Evolutionary conservation across 1,140 invertebrate genomes (phyloP).

Genomic region (Drosophila biarmipes): DNA sequence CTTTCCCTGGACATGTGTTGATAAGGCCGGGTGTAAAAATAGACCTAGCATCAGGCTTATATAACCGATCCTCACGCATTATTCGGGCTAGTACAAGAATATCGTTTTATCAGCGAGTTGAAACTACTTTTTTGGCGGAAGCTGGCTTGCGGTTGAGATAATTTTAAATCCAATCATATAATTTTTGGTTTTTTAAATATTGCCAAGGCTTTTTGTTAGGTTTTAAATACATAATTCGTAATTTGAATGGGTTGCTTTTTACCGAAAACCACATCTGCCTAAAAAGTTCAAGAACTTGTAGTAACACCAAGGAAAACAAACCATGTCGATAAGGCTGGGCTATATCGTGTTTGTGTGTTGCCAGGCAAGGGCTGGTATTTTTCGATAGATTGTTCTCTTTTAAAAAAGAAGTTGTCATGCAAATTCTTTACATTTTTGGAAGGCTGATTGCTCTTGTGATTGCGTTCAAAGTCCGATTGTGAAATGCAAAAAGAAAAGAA

Average conservation of each 20-base stretch:
- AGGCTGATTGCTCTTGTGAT: neutral
- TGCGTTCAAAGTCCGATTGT: neutral
- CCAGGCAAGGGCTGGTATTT: neutral
- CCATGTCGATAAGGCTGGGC: neutral
- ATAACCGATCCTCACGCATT: conserved; percentile 6
- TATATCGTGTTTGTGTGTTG: neutral
- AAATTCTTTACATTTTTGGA: neutral
- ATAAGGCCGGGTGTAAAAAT: conserved; percentile 50
- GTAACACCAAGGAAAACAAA: no score
- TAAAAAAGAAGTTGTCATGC: neutral
- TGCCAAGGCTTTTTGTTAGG: no score
- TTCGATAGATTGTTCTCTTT: neutral
- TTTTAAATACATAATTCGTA: no score
- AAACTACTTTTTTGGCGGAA: neutral
- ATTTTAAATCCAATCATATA: no score
- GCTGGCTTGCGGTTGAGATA: neutral
- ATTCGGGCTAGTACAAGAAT: neutral
- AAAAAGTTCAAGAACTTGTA: no score
- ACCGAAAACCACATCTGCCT: no score
- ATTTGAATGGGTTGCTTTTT: no score
- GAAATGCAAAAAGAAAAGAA: neutral
- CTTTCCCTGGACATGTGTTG: conserved; percentile 44
- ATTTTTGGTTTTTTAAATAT: no score
- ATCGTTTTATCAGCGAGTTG: neutral
- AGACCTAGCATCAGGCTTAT: conserved; percentile 25